Percentiles rank a stretch among this genome's conserved stretches.
These are phyloP conservation scores for Blastomussa wellsi DNA, from an alignment of 92 coral and sea anemone species.

Conservation along the genomic window DNA sequence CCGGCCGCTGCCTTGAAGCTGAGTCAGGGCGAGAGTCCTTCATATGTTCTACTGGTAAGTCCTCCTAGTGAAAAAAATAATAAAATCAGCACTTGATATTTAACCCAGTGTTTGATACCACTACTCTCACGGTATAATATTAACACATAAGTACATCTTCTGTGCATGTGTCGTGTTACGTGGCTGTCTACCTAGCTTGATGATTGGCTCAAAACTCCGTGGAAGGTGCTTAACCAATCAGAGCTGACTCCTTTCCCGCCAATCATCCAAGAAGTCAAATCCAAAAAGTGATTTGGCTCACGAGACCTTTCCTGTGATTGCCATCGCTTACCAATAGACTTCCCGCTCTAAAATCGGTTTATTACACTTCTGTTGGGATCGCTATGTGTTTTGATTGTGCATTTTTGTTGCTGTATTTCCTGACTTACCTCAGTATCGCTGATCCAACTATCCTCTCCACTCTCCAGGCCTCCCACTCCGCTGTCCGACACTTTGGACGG, in stretches of 20 bases:
- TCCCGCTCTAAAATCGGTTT: not conserved
- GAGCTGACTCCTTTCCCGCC: not conserved
- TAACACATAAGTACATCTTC: not conserved
- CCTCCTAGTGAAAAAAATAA: constrained; percentile 52
- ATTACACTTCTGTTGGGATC: not conserved
- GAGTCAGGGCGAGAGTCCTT: constrained; percentile 49
- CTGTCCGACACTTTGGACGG: constrained; percentile 92
- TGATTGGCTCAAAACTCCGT: not conserved
- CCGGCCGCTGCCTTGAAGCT: constrained; percentile 49
- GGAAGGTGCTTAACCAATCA: not conserved
- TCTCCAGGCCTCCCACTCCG: constrained; percentile 94
- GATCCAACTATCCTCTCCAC: constrained; percentile 96
- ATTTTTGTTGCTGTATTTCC: not conserved
- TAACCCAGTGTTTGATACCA: not conserved
- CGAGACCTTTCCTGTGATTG: not conserved
- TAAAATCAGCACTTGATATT: not conserved
- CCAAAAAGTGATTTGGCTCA: not conserved
- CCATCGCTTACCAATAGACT: too few species aligned
- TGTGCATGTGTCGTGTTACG: not conserved
- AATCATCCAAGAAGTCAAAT: not conserved
- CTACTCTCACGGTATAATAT: not conserved
- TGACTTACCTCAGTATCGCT: constrained; percentile 83
- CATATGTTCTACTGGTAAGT: constrained; percentile 31
- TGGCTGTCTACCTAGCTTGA: not conserved
- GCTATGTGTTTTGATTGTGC: not conserved